Evolutionary conservation across 2,113 vertebrate species (phyloP), one percentile per base, ranked within the genome.

Genomic region (Hystrix brachyura): DNA sequence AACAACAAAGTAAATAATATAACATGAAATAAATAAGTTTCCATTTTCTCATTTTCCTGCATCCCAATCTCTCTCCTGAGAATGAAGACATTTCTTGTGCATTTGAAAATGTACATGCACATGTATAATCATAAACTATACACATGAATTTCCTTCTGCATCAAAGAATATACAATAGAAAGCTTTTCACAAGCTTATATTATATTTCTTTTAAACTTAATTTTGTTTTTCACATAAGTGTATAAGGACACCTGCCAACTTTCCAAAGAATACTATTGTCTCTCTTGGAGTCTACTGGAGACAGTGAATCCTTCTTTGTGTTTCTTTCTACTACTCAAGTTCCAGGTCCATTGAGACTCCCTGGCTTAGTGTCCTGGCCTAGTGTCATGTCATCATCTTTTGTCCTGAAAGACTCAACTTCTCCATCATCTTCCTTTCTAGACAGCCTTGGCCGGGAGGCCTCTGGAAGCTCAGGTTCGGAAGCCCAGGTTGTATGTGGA

Each of bases 401-500:
- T 53, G 3, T 25, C 57, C 27, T 17, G 3, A 18, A 34, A 60
- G 29, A 65, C 19, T 17, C 18, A 5, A 13, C 55, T 64, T 48
- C 19, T 48, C 9, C 15, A 0, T 9, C 23, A 4, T 18, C 34
- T 34, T 59, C 6, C 5, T 8, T 19, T 72, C 48, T 53, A 51
- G 32, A 80, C n/a, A 74, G 29, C 19, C 72, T 53, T 38, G 12
- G 4, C 48, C 17, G 3, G 17, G 64, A 38, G 48, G 18, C 27
- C 8, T 15, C 5, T 29, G 0, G 1, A 1, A 60, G 7, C 38
- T n/a, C 55, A 46, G 32, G 27, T 3, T 71, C n/a, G 0, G 1
- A 1, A 60, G 7, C 38, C 43, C 55, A 46, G 32, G 27, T 3
- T 71, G 15, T 86, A 23, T 5, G 0, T n/a, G 34, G 62, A 90